Evolutionary conservation across 2,113 vertebrate genomes (phyloP), one percentile per base, ranked within the genome.

Genomic region (Stercorarius parasiticus): DNA sequence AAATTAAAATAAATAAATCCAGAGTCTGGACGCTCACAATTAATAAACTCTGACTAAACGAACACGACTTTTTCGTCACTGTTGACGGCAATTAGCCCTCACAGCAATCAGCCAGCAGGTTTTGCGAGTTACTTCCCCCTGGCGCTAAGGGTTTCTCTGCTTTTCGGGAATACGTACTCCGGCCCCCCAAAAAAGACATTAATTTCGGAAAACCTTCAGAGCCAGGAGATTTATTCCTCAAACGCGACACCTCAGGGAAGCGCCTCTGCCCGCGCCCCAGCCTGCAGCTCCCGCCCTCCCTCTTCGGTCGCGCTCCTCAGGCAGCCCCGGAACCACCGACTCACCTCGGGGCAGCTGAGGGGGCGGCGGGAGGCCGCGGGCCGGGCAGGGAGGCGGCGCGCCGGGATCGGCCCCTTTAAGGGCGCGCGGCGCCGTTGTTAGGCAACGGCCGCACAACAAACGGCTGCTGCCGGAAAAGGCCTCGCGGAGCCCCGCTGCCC

Each of bases 381-480:
- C 47, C 17, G 25, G 36, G 38, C 49, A 7, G 22, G 29, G 32
- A 69, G 25, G 45, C 25, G 19, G 15, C 58, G 7, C 40, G 11
- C 12, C 18, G 55, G 17, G 67, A 72, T 72, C 94, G 30, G 94
- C 58, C 43, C 76, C 84, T 81, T 76, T 61, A 72, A 50, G 73
- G 29, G 47, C n/a, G 18, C 10, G 59, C 80, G 36, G 34, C 61
- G n/a, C 82, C 82, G 95, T 95, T 79, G 93, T 86, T 13, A 93
- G 65, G 95, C 96, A 97, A 93, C 93, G 43, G 55, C 85, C 59
- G 45, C 69, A 66, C 82, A 92, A 84, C 82, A 89, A 52, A 23
- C 53, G 52, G 47, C 64, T 67, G 62, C 67, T 34, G 5, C 18
- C 13, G 23, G n/a, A 19, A 70, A 16, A 71, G 26, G 47, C 73